Evolutionary conservation across 2,888 invertebrate species (phyloP), one percentile per base, ranked within the genome.

Genomic region (Theristus sp.): DNA sequence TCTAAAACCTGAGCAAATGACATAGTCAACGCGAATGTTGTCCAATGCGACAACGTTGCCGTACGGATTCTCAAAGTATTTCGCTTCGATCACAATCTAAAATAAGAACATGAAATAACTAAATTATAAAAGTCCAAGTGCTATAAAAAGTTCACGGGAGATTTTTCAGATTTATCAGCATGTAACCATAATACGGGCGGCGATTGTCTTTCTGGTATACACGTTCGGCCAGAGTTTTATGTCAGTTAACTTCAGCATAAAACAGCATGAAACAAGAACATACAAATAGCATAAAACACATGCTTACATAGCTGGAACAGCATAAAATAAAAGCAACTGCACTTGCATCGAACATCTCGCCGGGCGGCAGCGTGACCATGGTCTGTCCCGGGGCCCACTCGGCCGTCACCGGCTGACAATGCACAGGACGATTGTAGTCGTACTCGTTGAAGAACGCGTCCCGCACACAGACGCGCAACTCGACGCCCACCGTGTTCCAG

Each of bases 271-370:
- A n/a, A n/a, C n/a, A n/a, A n/a, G n/a, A n/a, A n/a, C n/a, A n/a
- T n/a, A n/a, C n/a, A n/a, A n/a, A 57, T n/a, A n/a, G n/a, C n/a
- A n/a, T n/a, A n/a, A n/a, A n/a, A n/a, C n/a, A n/a, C n/a, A n/a
- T n/a, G n/a, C n/a, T n/a, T n/a, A n/a, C n/a, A n/a, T n/a, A n/a
- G n/a, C n/a, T n/a, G n/a, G n/a, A n/a, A n/a, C n/a, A n/a, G n/a
- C n/a, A n/a, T n/a, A n/a, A n/a, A n/a, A n/a, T n/a, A n/a, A n/a
- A n/a, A n/a, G n/a, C n/a, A n/a, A n/a, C n/a, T n/a, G n/a, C n/a
- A n/a, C n/a, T n/a, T n/a, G n/a, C 57, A 46, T 57, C 57, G 26
- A 57, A 57, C 24, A 29, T 57, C 22, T 46, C 47, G 2, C 57
- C 57, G 2, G 46, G 46, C 24, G 57, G 57, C 27, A 57, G 47